Evolutionary conservation across 1,140 invertebrate genomes (phyloP).

Genomic region (Aricia agestis): DNA sequence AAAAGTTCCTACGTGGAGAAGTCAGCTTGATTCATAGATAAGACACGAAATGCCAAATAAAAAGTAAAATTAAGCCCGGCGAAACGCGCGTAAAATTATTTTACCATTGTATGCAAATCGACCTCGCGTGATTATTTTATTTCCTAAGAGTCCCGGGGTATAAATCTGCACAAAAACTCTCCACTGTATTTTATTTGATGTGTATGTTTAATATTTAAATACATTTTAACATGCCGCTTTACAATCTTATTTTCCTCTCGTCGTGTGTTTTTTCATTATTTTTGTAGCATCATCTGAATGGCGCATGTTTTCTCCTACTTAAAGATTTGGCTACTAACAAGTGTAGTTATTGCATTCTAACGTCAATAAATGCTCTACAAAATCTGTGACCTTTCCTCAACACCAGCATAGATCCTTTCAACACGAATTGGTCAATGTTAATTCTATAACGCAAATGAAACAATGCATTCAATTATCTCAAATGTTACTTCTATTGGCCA

Average conservation of each 20-base stretch:
- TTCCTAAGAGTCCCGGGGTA: conserved; percentile 70
- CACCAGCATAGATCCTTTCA: conserved; percentile 3
- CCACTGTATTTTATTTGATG: conserved; percentile 50
- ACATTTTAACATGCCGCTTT: conserved; percentile 18
- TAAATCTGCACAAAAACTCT: conserved; percentile 68
- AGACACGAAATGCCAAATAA: conserved; percentile 66
- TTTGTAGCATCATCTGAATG: too few species aligned
- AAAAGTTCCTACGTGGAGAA: conserved; percentile 48
- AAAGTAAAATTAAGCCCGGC: conserved; percentile 73
- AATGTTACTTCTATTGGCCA: conserved; percentile 53
- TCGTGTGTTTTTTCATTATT: not conserved
- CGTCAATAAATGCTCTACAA: not conserved
- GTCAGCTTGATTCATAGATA: conserved; percentile 74
- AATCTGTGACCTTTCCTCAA: not conserved
- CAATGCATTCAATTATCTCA: conserved; percentile 50
- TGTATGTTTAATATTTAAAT: conserved; percentile 42
- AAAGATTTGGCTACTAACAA: not conserved
- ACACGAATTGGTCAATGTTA: conserved; percentile 17
- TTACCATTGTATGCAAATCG: conserved; percentile 76
- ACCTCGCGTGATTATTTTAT: conserved; percentile 74
- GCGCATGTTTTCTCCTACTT: too few species aligned
- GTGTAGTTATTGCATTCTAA: not conserved
- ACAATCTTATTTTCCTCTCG: not conserved
- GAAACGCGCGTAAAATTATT: conserved; percentile 76
- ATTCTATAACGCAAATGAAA: conserved; percentile 36